Evolutionary conservation across 2,113 vertebrate genomes (phyloP).

Genomic region (Phalacrocorax carbo): DNA sequence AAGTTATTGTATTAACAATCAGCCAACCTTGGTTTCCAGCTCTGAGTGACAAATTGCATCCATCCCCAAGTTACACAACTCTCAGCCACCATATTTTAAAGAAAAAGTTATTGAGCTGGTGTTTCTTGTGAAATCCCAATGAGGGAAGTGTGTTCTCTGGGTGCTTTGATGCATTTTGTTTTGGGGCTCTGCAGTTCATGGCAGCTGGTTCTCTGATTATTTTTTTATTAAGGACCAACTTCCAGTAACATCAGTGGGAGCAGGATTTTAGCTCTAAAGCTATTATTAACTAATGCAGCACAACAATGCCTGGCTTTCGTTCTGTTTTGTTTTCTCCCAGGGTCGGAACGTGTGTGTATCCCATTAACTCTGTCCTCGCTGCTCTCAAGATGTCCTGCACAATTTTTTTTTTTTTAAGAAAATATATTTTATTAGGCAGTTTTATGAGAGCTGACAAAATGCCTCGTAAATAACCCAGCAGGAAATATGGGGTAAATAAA

Average conservation of each 20-base stretch:
- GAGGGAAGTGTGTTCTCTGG: background rate
- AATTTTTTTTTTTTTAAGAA: constrained; percentile 71
- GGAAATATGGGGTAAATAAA: constrained; percentile 75
- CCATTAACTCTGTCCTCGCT: constrained; percentile 69
- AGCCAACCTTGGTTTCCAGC: background rate
- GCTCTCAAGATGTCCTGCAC: constrained; percentile 63
- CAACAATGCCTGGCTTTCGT: constrained; percentile 65
- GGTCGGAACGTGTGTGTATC: constrained; percentile 59
- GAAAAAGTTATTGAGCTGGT: background rate
- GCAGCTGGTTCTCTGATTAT: constrained; percentile 60
- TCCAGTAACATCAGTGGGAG: constrained; percentile 57
- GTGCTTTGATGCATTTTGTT: background rate
- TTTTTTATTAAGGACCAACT: constrained; percentile 61
- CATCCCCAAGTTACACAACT: background rate
- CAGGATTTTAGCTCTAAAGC: constrained; percentile 61
- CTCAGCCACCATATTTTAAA: background rate
- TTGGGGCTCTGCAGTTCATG: background rate
- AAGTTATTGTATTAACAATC: background rate
- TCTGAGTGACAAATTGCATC: background rate
- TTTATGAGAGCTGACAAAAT: constrained; percentile 75
- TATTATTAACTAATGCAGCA: constrained; percentile 67
- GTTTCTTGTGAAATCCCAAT: background rate
- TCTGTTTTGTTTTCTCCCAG: constrained; percentile 65
- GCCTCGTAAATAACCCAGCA: constrained; percentile 76
- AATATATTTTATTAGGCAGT: constrained; percentile 75